Conservation (phyloP, 2,797 vertebrate genomes). For the Rhinella marina region DNA sequence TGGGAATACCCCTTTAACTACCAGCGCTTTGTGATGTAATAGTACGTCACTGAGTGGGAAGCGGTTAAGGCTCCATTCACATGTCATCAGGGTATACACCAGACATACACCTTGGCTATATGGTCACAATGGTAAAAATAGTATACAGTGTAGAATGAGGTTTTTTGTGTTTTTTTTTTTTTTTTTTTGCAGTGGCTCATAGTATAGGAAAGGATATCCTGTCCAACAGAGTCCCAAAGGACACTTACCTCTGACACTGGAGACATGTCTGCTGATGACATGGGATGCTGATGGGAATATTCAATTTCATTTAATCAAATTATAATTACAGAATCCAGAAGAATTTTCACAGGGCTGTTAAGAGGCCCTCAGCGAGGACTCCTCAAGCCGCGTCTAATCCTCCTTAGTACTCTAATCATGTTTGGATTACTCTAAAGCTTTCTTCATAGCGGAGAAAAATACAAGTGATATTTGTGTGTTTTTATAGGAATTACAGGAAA, state of each 20-base stretch:
- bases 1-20: no score
- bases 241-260: not conserved
- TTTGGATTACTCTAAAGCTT: constrained; percentile 22
- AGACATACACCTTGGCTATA: no score
- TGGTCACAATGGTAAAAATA: no score
- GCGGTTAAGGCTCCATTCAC: no score
- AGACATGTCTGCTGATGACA: not conserved
- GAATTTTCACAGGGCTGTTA: constrained; percentile 4
- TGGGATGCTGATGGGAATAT: constrained; percentile 4
- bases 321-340: not conserved
- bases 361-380: not conserved
- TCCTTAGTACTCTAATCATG: not conserved
- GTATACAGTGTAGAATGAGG: no score
- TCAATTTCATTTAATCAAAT: not conserved
- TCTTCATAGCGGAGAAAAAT: constrained; percentile 11
- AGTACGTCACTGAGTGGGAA: no score
- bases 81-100: no score
- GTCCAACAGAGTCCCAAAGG: no score
- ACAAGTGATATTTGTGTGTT: constrained; percentile 13
- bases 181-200: no score
- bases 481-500: constrained; percentile 5
- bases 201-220: no score
- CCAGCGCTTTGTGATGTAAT: no score
- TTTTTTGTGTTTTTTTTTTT: no score
- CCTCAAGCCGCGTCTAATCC: not conserved